Evolutionary conservation across 2,888 invertebrate genomes (phyloP).

Genomic region (Neoascia interrupta): DNA sequence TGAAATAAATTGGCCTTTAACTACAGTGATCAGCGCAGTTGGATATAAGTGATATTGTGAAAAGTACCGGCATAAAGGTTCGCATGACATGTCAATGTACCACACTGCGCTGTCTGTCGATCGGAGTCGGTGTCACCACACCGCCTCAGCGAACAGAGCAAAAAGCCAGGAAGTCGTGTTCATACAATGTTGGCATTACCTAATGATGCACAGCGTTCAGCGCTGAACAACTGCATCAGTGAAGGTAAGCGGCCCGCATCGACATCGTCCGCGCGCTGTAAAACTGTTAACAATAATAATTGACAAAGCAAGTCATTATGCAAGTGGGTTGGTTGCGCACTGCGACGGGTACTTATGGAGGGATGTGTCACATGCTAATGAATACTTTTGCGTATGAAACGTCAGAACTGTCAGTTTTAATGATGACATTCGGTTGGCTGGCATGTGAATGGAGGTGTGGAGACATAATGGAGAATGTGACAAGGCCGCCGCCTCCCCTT

Average conservation of each 20-base stretch:
- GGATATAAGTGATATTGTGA: conserved; percentile 17
- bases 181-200: conserved; percentile 28
- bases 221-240: conserved; percentile 41
- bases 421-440: too few species aligned
- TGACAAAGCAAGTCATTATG: conserved; percentile 60
- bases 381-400: too few species aligned
- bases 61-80: conserved; percentile 60
- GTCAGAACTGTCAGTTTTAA: too few species aligned
- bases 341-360: too few species aligned
- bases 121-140: conserved; percentile 64
- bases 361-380: conserved; percentile 62
- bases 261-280: conserved; percentile 18
- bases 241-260: background rate
- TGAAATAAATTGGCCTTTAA: conserved; percentile 63
- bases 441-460: too few species aligned
- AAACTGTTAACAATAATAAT: conserved; percentile 62
- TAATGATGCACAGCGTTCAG: conserved; percentile 40
- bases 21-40: background rate
- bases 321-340: conserved; percentile 61
- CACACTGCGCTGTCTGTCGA: conserved; percentile 54
- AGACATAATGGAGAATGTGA: too few species aligned
- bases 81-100: conserved; percentile 65
- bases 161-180: conserved; percentile 54
- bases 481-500: too few species aligned
- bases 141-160: conserved; percentile 17